A percentile compares a stretch with the other conserved stretches of the same genome.
phyloP scores from a whole-genome alignment of 2,113 vertebrate species.

The Grallaria varia region DNA sequence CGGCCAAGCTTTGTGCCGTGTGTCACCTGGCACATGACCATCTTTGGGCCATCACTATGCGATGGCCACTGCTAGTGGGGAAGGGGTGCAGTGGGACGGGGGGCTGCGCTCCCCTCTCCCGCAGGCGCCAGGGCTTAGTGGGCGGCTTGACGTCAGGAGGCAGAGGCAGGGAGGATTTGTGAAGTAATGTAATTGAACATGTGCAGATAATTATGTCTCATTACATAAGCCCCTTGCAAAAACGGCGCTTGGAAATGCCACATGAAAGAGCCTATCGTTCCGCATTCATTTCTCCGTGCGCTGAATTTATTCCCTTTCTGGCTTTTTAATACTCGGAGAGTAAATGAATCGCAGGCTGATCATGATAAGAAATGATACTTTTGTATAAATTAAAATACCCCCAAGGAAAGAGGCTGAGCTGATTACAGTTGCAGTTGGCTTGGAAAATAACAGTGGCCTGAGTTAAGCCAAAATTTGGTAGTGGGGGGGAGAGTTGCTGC shows the following conservation, averaged over 20 bases:
- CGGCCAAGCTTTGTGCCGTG: not conserved
- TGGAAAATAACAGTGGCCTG: constrained; percentile 28
- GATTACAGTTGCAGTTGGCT: constrained; percentile 1
- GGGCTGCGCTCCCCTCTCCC: not conserved
- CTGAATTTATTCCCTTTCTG: constrained; percentile 70
- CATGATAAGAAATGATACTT: constrained; percentile 56
- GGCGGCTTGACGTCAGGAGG: constrained; percentile 51
- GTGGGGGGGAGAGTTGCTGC: not conserved
- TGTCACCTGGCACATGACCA: accelerated
- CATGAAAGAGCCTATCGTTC: constrained; percentile 70
- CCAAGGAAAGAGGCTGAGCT: constrained; percentile 45
- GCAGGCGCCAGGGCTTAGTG: not conserved
- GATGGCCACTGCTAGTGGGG: accelerated
- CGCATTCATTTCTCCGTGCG: constrained; percentile 48
- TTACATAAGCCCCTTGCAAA: constrained; percentile 65
- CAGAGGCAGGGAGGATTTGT: constrained; percentile 68
- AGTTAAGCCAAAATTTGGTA: not conserved
- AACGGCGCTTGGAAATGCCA: constrained; percentile 62
- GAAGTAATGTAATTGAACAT: constrained; percentile 71
- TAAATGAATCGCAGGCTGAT: constrained; percentile 63
- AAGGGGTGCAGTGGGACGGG: not conserved
- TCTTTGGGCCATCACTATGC: accelerated
- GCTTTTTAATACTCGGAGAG: constrained; percentile 60
- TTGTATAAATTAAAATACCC: constrained; percentile 58
- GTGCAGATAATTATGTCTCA: constrained; percentile 75